These are phyloP conservation scores for Gymnocephalus cernua DNA, from an alignment of 2,113 vertebrate genomes.

Conservation along the genomic window DNA sequence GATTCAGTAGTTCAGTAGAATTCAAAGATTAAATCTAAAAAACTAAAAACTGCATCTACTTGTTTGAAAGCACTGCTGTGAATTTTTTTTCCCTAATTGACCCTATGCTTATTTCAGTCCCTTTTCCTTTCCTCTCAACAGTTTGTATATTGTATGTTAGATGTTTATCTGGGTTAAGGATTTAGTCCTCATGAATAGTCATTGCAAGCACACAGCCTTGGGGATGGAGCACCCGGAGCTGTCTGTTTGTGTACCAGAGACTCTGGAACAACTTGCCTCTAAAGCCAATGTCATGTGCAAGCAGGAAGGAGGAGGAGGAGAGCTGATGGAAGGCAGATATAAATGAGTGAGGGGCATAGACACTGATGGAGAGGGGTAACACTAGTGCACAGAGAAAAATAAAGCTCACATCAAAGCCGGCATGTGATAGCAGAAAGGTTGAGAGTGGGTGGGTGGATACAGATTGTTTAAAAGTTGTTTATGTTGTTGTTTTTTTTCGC, in stretches of 20 bases:
- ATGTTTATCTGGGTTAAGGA: slow-evolving; percentile 55
- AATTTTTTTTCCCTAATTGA: background rate
- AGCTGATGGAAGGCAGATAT: slow-evolving; percentile 4
- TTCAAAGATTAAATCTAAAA: background rate
- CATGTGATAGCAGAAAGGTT: slow-evolving; percentile 31
- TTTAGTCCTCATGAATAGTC: slow-evolving; percentile 62
- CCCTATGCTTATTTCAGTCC: background rate
- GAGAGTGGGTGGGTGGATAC: slow-evolving; percentile 8
- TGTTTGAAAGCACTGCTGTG: background rate
- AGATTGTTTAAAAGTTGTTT: slow-evolving; percentile 41
- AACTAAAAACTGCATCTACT: background rate
- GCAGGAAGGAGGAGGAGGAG: background rate
- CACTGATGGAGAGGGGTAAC: background rate
- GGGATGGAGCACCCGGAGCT: slow-evolving; percentile 40
- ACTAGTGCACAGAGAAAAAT: too few species aligned
- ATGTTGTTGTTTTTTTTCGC: slow-evolving; percentile 3
- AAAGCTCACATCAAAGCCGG: slow-evolving; percentile 39
- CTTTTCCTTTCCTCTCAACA: background rate
- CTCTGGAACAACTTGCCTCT: slow-evolving; percentile 28
- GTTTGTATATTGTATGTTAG: background rate
- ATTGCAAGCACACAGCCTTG: slow-evolving; percentile 43
- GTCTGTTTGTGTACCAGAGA: slow-evolving; percentile 59
- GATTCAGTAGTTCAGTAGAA: background rate
- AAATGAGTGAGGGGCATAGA: slow-evolving; percentile 13
- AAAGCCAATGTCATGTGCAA: slow-evolving; percentile 30